Base-by-base conservation (phyloP, 2,797 vertebrate genomes). In the Loris lydekkerianus region DNA sequence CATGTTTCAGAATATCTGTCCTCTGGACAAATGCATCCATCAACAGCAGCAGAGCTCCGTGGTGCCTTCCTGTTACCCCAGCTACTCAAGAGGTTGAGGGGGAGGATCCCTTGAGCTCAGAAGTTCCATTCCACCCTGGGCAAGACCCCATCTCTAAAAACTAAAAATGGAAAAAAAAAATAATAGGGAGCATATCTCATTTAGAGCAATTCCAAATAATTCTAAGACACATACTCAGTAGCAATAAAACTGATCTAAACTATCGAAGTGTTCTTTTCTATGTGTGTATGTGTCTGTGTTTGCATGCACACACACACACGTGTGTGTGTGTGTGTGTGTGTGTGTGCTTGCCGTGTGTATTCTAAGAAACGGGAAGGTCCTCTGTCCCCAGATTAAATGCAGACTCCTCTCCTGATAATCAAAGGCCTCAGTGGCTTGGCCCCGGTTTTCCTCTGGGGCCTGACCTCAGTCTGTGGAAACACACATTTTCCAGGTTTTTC, bases 241-340 rank as follows among this genome's bases (percentile, higher is more conserved):
- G 13, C 17, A 23, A 37, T 58, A 13, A 29, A 14, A 34, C 58
- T 43, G 78, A 11, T 10, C 70, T n/a, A 56, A n/a, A 13, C 0
- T 9, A 27, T 53, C 27, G 43, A 40, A 11, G 20, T 29, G 5
- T 17, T 65, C 10, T 18, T 27, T 21, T 27, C 58, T 10, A 23
- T 5, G 1, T 5, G 10, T 20, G 25, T n/a, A 3, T 23, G 37
- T n/a, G 10, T 2, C n/a, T 56, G 73, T 5, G 29, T 46, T 5
- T 37, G 13, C 10, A 17, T 58, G 46, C 31, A 10, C 25, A 5
- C 25, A 18, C 15, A 9, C 40, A 5, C 25, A 18, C 15, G 6
- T 31, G 0, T 10, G 4, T 3, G 46, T 58, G 9, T 25, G n/a
- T 3, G 46, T 58, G 9, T 25, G n/a, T 3, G 18, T 7, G 7